A percentile compares a stretch with the other conserved stretches of the same genome.
Conservation (phyloP, 2,888 invertebrate species). For the Drosophila seclusa region DNA sequence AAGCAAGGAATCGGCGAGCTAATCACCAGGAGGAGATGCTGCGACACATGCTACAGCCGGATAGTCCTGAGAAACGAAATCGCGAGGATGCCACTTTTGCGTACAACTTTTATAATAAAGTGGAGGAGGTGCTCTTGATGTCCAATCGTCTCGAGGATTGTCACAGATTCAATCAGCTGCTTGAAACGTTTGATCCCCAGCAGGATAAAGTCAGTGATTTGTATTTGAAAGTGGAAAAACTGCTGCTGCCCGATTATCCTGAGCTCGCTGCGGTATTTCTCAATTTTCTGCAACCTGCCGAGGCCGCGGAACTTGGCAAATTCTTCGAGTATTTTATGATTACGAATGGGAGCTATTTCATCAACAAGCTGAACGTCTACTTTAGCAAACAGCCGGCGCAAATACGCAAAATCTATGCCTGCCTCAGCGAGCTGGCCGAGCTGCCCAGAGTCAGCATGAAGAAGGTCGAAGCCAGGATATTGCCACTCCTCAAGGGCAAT, state of each 20-base stretch:
- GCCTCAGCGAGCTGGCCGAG: conserved; percentile 86
- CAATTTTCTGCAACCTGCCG: conserved; percentile 92
- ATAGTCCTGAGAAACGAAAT: conserved; percentile 81
- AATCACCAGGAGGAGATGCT: conserved; percentile 83
- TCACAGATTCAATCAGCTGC: conserved; percentile 88
- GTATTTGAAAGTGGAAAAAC: conserved; percentile 86
- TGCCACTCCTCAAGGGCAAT: conserved; percentile 92
- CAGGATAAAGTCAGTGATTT: conserved; percentile 88
- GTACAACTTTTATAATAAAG: conserved; percentile 85
- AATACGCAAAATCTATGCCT: conserved; percentile 84
- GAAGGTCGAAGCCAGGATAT: conserved; percentile 89
- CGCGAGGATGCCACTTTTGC: conserved; percentile 85
- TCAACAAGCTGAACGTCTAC: conserved; percentile 90
- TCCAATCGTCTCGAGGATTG: conserved; percentile 86
- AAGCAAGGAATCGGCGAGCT: conserved; percentile 69
- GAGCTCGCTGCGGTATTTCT: conserved; percentile 94
- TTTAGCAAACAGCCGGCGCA: conserved; percentile 85
- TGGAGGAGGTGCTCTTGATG: conserved; percentile 86
- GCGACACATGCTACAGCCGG: conserved; percentile 82
- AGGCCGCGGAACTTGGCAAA: conserved; percentile 92
- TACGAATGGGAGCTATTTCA: conserved; percentile 91
- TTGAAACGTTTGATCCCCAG: conserved; percentile 88
- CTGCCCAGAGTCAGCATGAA: conserved; percentile 87
- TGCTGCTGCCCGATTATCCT: conserved; percentile 89
- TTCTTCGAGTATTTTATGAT: conserved; percentile 92